A percentile compares a stretch with the other conserved stretches of the same genome.
Conservation (phyloP, 92 coral and sea anemone species). For the Scolanthus callimorphus region DNA sequence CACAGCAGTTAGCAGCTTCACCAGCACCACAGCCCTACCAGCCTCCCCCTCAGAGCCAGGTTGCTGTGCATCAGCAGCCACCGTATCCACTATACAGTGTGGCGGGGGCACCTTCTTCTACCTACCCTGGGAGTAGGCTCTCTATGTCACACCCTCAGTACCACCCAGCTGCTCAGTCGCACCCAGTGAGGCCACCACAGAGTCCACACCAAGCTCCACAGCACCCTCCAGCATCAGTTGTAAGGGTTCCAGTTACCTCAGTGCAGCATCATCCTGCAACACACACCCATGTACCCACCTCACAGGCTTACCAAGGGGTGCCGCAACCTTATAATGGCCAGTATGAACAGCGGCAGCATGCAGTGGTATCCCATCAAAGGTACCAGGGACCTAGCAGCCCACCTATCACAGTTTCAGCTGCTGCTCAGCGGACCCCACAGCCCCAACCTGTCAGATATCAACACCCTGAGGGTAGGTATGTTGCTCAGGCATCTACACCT, state of each 20-base stretch:
- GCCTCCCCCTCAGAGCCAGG: constrained; percentile 36
- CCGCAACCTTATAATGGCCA: constrained; percentile 8
- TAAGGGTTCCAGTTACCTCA: neutral
- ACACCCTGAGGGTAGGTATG: neutral
- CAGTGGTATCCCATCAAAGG: neutral
- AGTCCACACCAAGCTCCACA: constrained; percentile 8
- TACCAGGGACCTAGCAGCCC: constrained; percentile 5
- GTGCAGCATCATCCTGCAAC: constrained; percentile 21
- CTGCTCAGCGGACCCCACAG: constrained; percentile 9
- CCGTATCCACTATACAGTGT: constrained; percentile 47
- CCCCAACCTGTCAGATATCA: neutral
- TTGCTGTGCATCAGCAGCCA: constrained; percentile 37
- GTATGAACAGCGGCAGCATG: constrained; percentile 26
- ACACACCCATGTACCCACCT: constrained; percentile 24
- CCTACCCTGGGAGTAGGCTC: constrained; percentile 37
- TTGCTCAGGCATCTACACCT: neutral
- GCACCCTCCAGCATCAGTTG: constrained; percentile 12
- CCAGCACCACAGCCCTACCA: constrained; percentile 49
- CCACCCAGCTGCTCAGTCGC: constrained; percentile 3
- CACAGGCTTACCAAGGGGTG: constrained; percentile 34
- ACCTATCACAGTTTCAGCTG: neutral
- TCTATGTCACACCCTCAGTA: constrained; percentile 25
- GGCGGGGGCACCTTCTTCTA: constrained; percentile 18
- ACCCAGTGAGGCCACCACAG: constrained; percentile 13
- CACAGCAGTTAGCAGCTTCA: constrained; percentile 36